phyloP scores from a whole-genome alignment of 1,140 invertebrate species.

The Heliconius nattereri region DNA sequence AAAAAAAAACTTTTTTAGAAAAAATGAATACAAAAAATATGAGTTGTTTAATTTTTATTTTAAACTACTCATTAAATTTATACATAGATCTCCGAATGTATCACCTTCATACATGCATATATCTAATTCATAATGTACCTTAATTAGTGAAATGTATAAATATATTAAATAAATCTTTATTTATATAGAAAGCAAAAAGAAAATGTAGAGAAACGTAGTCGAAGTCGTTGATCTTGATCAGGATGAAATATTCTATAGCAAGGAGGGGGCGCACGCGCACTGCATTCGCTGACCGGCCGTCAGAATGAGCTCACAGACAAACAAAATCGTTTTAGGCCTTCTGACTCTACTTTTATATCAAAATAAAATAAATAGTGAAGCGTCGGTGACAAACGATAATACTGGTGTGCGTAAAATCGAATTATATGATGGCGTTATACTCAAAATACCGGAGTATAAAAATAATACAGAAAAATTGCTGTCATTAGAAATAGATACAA shows the following conservation, averaged over 20 bases:
- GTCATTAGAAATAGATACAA: conserved; percentile 60
- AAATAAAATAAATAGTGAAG: not conserved
- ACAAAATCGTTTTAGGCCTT: not conserved
- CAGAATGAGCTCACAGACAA: conserved; percentile 58
- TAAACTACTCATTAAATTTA: too few relatives aligned
- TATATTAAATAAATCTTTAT: conserved; percentile 9
- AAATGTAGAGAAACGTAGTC: conserved; percentile 14
- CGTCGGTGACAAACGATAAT: not conserved
- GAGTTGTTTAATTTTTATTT: too few relatives aligned
- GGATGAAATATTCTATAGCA: conserved; percentile 33
- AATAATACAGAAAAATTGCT: conserved; percentile 47
- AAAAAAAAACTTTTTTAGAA: too few relatives aligned
- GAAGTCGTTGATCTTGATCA: conserved; percentile 32
- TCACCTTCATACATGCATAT: too few relatives aligned
- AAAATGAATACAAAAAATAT: too few relatives aligned
- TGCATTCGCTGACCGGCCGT: conserved; percentile 51
- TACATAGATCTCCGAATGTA: too few relatives aligned
- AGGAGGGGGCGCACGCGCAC: conserved; percentile 47
- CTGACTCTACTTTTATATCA: conserved; percentile 35
- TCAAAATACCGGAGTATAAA: conserved; percentile 51
- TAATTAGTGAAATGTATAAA: too few relatives aligned
- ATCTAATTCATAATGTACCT: too few relatives aligned
- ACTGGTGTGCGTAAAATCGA: conserved; percentile 41
- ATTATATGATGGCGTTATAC: conserved; percentile 58
- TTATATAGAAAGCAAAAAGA: conserved; percentile 21